Conservation (phyloP, 2,888 invertebrate species). For the Mystacides longicornis region DNA sequence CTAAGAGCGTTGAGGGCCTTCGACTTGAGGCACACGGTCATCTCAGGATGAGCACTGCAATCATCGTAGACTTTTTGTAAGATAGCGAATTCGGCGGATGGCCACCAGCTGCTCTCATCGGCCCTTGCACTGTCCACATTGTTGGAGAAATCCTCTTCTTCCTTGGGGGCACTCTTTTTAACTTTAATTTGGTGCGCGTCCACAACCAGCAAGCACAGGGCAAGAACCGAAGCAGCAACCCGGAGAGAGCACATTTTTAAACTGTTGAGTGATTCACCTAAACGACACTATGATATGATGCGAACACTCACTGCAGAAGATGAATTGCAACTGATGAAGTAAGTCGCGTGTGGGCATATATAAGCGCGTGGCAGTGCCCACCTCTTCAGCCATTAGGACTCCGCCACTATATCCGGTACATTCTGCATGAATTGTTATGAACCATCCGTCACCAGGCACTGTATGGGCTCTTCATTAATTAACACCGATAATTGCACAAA, state of each 20-base stretch:
- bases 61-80: constrained; percentile 56
- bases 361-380: constrained; percentile 38
- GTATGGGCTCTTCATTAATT: too few species aligned
- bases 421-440: constrained; percentile 50
- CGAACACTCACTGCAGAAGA: constrained; percentile 30
- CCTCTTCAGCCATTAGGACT: constrained; percentile 28
- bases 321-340: constrained; percentile 40
- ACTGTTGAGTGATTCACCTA: constrained; percentile 3
- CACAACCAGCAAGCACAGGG: constrained; percentile 35
- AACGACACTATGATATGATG: constrained; percentile 32
- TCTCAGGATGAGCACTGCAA: constrained; percentile 53
- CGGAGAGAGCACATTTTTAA: constrained; percentile 40
- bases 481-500: too few species aligned
- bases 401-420: constrained; percentile 48
- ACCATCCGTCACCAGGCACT: background rate
- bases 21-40: constrained; percentile 54
- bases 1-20: constrained; percentile 52
- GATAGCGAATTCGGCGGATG: constrained; percentile 51
- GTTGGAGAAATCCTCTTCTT: constrained; percentile 28
- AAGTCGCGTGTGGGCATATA: constrained; percentile 43
- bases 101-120: constrained; percentile 46
- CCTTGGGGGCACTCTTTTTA: constrained; percentile 7
- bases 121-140: constrained; percentile 47
- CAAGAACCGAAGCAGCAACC: constrained; percentile 43
- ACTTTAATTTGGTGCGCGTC: constrained; percentile 26